phyloP scores from a whole-genome alignment of 2,888 invertebrate genomes.

The Dione vanillae region DNA sequence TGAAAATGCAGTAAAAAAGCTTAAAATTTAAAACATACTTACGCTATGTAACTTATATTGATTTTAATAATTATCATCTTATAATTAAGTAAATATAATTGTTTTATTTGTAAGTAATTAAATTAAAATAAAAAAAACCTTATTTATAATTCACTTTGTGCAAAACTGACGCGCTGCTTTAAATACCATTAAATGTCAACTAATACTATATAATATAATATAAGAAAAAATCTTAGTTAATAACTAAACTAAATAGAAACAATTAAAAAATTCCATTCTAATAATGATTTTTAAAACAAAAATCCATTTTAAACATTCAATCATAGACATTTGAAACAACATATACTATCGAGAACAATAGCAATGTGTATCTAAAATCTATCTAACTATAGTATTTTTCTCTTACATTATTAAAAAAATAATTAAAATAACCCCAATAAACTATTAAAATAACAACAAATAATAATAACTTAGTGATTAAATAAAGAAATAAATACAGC shows the following conservation, averaged over 20 bases:
- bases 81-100: conserved; percentile 9
- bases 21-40: conserved; percentile 17
- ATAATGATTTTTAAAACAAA: conserved; percentile 14
- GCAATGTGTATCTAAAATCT: conserved; percentile 54
- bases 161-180: conserved; percentile 56
- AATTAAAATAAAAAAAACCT: conserved; percentile 30
- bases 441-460: conserved; percentile 21
- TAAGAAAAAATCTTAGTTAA: conserved; percentile 46
- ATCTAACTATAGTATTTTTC: not conserved
- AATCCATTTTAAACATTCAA: conserved; percentile 8
- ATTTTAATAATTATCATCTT: conserved; percentile 10
- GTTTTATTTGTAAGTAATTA: conserved; percentile 3
- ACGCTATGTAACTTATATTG: conserved; percentile 23
- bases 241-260: not conserved
- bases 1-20: conserved; percentile 73
- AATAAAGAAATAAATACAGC: conserved; percentile 61
- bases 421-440: conserved; percentile 45
- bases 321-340: conserved; percentile 52
- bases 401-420: conserved; percentile 50
- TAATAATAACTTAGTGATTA: conserved; percentile 48
- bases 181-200: conserved; percentile 4
- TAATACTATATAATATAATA: conserved; percentile 59
- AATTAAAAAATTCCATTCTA: conserved; percentile 15
- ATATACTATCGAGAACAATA: conserved; percentile 60
- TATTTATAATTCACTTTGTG: conserved; percentile 65